Evolutionary conservation across 2,797 vertebrate species (phyloP), one percentile per base, ranked within the genome.

Genomic region (Gastrophryne carolinensis): DNA sequence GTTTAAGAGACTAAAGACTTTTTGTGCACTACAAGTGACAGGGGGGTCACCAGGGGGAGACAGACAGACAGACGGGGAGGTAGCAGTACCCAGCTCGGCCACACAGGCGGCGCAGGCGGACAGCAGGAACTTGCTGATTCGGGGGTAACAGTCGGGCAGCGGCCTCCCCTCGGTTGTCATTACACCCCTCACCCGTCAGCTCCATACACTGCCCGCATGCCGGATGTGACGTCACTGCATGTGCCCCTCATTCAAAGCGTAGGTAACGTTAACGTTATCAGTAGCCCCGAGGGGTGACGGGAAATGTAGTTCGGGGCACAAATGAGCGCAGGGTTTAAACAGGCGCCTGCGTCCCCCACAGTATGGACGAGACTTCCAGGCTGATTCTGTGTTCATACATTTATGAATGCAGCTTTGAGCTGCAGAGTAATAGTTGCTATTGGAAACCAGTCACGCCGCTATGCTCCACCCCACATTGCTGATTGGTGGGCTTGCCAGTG

Each of bases 101-200:
- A 91, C 89, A 56, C 87, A 80, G 13, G 92, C 93, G 21, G 92
- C 92, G 80, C 89, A 92, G 75, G 90, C 92, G 39, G 92, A 93
- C 79, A 94, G 82, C 10, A 84, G 77, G 84, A 93, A 94, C 87
- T 90, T 94, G 89, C 89, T 88, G 73, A 81, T 80, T 62, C 82
- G 85, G 70, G 91, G 91, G 87, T 90, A 91, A 83, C 80, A 83
- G 80, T 85, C 82, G 64, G 79, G 58, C 19, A 88, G 81, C 50
- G 86, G 78, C 69, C 89, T 85, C 76, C 84, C 81, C 44, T 75
- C 67, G 44, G 81, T 52, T 68, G 82, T 78, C 89, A 91, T 91
- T 68, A n/a, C n/a, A n/a, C n/a, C n/a, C n/a, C n/a, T n/a, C n/a
- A n/a, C n/a, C n/a, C n/a, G n/a, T n/a, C 79, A n/a, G n/a, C n/a